Percentiles rank a stretch among this genome's conserved stretches.
Evolutionary conservation across 2,797 vertebrate species (phyloP).

Genomic region (Hyperoplus lanceolatus): DNA sequence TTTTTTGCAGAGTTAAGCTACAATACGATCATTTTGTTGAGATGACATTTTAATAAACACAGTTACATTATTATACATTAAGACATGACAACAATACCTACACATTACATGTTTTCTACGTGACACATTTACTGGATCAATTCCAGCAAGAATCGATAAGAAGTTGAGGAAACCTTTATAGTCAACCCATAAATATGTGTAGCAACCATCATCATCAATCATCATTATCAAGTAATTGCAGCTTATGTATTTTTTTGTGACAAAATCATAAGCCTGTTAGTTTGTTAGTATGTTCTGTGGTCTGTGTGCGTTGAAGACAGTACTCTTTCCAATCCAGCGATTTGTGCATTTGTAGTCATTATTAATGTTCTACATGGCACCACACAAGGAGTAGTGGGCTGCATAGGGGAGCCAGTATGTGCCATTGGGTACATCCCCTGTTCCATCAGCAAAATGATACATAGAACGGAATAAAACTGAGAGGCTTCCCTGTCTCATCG

Average conservation of each 20-base stretch:
- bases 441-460: slow-evolving; percentile 13
- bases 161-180: neutral
- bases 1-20: neutral
- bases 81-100: slow-evolving; percentile 2
- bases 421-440: slow-evolving; percentile 20
- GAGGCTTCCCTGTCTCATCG: slow-evolving; percentile 34
- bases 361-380: slow-evolving; percentile 38
- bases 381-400: slow-evolving; percentile 34
- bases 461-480: neutral
- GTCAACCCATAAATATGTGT: slow-evolving; percentile 38
- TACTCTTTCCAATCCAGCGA: neutral
- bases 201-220: neutral
- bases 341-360: slow-evolving; percentile 24
- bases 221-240: neutral
- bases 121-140: neutral
- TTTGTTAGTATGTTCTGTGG: slow-evolving; percentile 13
- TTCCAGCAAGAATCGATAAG: neutral
- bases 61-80: slow-evolving; percentile 1
- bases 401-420: neutral
- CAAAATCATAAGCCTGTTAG: slow-evolving; percentile 8
- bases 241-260: slow-evolving; percentile 15
- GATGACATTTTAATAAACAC: slow-evolving; percentile 23
- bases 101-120: neutral
- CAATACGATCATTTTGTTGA: neutral
- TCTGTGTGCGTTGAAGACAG: neutral